Conservation (phyloP, 2,888 invertebrate genomes). For the Dryococelus australis region DNA sequence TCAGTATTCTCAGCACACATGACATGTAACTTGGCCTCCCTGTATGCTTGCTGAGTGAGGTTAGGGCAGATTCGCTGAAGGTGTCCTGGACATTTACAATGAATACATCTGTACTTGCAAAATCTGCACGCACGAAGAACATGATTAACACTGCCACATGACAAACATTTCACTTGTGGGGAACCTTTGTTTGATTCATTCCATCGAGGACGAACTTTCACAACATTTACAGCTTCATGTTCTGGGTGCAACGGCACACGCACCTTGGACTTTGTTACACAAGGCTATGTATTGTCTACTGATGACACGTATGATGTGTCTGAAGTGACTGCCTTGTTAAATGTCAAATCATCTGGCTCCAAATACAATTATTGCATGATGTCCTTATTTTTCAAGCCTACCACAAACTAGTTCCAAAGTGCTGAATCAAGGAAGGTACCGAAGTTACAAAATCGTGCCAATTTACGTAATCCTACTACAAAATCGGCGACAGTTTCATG, state of each 20-base stretch:
- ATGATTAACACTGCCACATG: background rate
- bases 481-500: background rate
- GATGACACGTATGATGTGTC: background rate
- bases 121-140: background rate
- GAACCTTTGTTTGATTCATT: background rate
- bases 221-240: background rate
- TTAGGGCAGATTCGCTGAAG: too few relatives aligned
- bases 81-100: background rate
- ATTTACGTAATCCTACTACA: background rate
- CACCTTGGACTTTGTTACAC: background rate
- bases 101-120: background rate
- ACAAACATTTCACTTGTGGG: background rate
- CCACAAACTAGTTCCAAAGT: background rate
- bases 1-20: background rate
- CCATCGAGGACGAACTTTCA: background rate
- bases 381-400: background rate
- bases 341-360: background rate
- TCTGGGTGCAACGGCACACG: background rate
- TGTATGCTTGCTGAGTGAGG: too few relatives aligned
- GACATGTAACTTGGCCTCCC: too few relatives aligned
- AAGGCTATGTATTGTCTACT: background rate
- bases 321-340: background rate
- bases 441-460: background rate
- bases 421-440: background rate
- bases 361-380: background rate